Percentiles rank a stretch among this genome's conserved stretches.
Conservation (phyloP, 2,113 vertebrate species). For the Pluvialis apricaria region DNA sequence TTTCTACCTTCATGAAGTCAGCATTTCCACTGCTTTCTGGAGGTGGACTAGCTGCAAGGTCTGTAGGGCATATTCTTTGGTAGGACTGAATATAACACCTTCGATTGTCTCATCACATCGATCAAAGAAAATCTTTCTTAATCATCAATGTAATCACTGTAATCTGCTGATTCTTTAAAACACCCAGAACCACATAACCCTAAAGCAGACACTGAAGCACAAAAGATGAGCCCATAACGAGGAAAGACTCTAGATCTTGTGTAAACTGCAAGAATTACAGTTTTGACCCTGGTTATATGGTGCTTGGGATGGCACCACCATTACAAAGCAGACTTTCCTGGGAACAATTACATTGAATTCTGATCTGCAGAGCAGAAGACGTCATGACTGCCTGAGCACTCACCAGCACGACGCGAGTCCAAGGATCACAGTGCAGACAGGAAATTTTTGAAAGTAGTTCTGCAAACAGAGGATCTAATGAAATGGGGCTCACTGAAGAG, state of each 20-base stretch:
- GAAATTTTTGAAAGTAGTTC: neutral
- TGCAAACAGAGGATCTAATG: neutral
- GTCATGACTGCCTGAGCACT: neutral
- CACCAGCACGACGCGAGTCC: neutral
- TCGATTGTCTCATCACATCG: neutral
- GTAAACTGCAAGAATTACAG: rapidly evolving
- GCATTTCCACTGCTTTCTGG: neutral
- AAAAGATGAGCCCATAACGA: neutral
- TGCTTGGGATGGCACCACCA: neutral
- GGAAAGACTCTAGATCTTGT: neutral
- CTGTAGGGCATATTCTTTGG: neutral
- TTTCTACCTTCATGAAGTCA: neutral
- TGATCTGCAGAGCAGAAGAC: neutral
- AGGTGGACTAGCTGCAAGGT: neutral
- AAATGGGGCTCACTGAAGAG: neutral
- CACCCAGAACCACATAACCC: neutral
- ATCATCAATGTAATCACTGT: neutral
- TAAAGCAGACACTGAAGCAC: neutral
- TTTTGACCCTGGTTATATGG: neutral
- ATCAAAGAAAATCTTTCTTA: neutral
- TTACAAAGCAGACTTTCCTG: neutral
- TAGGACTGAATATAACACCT: neutral
- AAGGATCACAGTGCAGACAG: neutral
- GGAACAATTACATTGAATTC: neutral
- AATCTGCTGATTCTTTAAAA: neutral